phyloP scores from a whole-genome alignment of 2,113 vertebrate genomes.

The Cebus imitator region DNA sequence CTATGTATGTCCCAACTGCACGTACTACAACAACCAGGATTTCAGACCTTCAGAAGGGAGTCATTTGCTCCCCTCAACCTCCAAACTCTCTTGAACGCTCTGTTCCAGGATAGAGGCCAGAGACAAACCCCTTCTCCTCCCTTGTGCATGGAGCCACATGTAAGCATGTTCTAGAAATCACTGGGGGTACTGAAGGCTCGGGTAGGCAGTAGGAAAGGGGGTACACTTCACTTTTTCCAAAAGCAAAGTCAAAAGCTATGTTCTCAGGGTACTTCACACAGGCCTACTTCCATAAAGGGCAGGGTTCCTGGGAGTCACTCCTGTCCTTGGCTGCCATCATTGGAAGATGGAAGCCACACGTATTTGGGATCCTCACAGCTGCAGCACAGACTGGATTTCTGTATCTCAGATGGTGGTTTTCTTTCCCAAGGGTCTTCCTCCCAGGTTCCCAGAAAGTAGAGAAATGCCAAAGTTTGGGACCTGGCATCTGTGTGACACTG shows the following conservation, averaged over 20 bases:
- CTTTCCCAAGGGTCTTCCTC: neutral
- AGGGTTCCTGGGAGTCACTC: neutral
- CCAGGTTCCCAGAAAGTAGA: neutral
- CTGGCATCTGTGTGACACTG: neutral
- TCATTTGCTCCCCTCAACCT: fast-evolving
- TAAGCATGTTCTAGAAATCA: neutral
- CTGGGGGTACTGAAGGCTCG: fast-evolving
- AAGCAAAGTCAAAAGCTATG: neutral
- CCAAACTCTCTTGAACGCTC: no score
- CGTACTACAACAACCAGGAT: neutral
- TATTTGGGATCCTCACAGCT: neutral
- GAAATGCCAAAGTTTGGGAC: neutral
- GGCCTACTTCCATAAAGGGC: fast-evolving
- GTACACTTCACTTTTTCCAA: neutral
- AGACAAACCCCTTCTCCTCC: neutral
- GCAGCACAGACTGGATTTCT: neutral
- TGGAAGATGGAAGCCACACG: neutral
- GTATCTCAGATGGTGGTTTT: neutral
- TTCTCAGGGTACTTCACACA: fast-evolving
- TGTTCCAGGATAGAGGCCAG: neutral
- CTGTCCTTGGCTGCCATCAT: neutral
- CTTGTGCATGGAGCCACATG: fast-evolving
- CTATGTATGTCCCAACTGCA: conserved; percentile 48
- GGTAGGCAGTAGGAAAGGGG: neutral
- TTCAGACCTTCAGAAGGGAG: neutral